Evolutionary conservation across 2,797 vertebrate species (phyloP), one percentile per base, ranked within the genome.

Genomic region (Brachymystax lenok): DNA sequence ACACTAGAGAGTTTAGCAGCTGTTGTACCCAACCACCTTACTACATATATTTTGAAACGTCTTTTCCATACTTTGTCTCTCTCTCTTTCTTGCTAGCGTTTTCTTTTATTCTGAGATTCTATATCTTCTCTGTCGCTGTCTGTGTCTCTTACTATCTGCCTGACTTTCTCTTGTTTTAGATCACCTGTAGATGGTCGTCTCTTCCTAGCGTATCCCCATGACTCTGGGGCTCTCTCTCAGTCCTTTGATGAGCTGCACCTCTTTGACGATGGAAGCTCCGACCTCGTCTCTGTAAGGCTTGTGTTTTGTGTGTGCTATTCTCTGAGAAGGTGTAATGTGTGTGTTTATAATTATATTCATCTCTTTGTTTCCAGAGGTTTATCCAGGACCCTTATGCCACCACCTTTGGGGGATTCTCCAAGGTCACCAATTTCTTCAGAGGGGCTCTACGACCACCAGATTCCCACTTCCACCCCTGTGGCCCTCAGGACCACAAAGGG

Each of bases 371-470:
- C 19, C 74, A 98, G 97, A 94, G 96, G 80, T 97, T 98, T 51
- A 95, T 98, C 79, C 96, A 96, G n/a, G 97, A 98, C 74, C 97
- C 97, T 0, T 98, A 98, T 12, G 95, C 95, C 3, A 96, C 97
- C 8, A 98, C 97, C 0, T 96, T 98, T 6, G 96, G 96, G 1
- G 95, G 97, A 8, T 98, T 98, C 86, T 98, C 97, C 83, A 96
- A 96, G 79, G 97, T 98, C 82, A 98, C 96, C 28, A 98, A 96
- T 82, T 97, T 98, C 90, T 97, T 98, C 85, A 91, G 92, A 13
- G 96, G 93, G 2, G 95, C 96, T 0, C 87, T 98, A 12, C 93
- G 94, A 28, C 95, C 94, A 0, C 96, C 95, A 0, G 92, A 94
- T 0, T 88, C 90, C 2, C 72, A 88, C 1, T 14, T 21, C 19